phyloP scores from a whole-genome alignment of 64 coral and sea anemone genomes.

The Hydrozoanthus tunicans region DNA sequence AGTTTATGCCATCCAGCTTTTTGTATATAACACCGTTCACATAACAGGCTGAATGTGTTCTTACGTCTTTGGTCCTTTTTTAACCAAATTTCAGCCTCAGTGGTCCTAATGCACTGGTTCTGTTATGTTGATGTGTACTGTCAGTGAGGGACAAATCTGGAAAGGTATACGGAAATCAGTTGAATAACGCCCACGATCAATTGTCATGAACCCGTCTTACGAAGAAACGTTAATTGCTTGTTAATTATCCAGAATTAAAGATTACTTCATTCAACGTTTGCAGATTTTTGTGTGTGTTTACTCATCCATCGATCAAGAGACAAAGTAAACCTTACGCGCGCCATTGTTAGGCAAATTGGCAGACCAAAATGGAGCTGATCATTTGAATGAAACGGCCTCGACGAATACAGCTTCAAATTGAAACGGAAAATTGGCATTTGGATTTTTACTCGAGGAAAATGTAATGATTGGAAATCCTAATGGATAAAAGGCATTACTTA shows the following conservation, averaged over 20 bases:
- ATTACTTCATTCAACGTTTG: background rate
- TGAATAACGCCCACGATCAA: no score
- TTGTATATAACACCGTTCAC: no score
- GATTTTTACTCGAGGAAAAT: background rate
- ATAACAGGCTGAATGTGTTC: no score
- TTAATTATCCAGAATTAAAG: background rate
- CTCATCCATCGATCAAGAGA: background rate
- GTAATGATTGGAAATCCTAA: background rate
- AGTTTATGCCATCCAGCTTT: no score
- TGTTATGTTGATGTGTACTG: no score
- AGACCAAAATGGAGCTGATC: background rate
- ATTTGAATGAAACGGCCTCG: background rate
- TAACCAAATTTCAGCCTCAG: no score
- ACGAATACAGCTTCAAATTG: background rate
- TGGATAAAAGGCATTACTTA: no score
- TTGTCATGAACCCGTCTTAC: background rate
- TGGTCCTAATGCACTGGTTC: no score
- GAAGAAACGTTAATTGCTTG: background rate
- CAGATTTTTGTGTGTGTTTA: slow-evolving; percentile 19
- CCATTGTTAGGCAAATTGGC: slow-evolving; percentile 26
- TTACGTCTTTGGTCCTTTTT: no score
- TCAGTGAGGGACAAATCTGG: no score
- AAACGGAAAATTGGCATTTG: background rate
- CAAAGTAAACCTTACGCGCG: background rate
- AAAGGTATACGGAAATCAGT: no score